Evolutionary conservation across 1,140 invertebrate species (phyloP), one percentile per base, ranked within the genome.

Genomic region (Megathymus violae): DNA sequence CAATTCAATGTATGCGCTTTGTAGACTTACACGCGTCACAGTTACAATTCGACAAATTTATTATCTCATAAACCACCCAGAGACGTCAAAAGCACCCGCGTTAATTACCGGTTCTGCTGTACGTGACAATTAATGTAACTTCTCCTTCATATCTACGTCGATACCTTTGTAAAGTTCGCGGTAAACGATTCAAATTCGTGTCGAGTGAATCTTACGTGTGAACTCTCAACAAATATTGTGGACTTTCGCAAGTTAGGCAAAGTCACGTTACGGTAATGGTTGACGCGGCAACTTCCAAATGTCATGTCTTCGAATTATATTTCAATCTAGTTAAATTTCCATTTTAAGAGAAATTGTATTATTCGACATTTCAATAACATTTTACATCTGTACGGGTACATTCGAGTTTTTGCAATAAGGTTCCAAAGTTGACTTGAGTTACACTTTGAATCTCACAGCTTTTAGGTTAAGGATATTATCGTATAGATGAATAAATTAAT

Each of bases 81-180:
- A 14, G 36, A 59, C 46, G 54, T 46, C 36, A 31, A 31, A 31
- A 31, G 9, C 27, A 31, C 4, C 27, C 27, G 4, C 50, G 69
- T 74, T 75, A 80, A 78, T 78, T 71, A 67, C 65, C 62, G 62
- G 74, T 69, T 74, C 74, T 74, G 64, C 68, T n/a, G n/a, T 69
- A 78, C 70, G 63, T 61, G 54, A 51, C 58, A 70, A 77, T 78
- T 76, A 73, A 80, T 75, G 75, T 69, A 67, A 72, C 77, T 75
- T 82, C 74, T 67, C 65, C 52, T 56, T 41, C 64, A 1, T 36
- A 51, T 52, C 66, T 65, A 63, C 67, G 74, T 74, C 61, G 64
- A 47, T 54, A 44, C 69, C 71, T 62, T 70, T 73, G 68, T 67
- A 76, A 77, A 65, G 67, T 58, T 36, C 34, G 36, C 34, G 34